Evolutionary conservation across 2,113 vertebrate genomes (phyloP).

Genomic region (Oncorhynchus kisutch): DNA sequence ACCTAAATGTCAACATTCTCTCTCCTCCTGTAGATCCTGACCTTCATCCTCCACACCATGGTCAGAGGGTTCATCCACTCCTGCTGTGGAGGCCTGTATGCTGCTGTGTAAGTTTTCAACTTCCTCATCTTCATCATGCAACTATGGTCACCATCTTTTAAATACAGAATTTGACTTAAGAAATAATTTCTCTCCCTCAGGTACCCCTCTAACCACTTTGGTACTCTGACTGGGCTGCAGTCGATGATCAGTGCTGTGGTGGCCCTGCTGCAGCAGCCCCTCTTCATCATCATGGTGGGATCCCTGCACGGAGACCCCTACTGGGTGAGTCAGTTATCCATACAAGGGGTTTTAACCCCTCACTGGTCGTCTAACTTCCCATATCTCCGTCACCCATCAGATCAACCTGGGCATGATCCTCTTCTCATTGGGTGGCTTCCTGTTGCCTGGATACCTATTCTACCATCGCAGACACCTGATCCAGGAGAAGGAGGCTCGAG

Average conservation of each 20-base stretch:
- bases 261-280: slow-evolving; percentile 84
- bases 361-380: background rate
- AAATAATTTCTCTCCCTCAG: slow-evolving; percentile 51
- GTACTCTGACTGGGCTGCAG: slow-evolving; percentile 88
- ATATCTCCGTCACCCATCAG: slow-evolving; percentile 41
- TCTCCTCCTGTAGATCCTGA: slow-evolving; percentile 68
- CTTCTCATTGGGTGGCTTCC: slow-evolving; percentile 77
- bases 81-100: slow-evolving; percentile 87
- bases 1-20: no score
- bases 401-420: slow-evolving; percentile 78
- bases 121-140: background rate
- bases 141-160: background rate
- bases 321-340: slow-evolving; percentile 74
- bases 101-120: slow-evolving; percentile 83
- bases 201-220: slow-evolving; percentile 88
- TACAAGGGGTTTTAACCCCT: background rate
- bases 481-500: slow-evolving; percentile 47
- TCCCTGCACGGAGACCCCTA: slow-evolving; percentile 77
- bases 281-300: slow-evolving; percentile 83
- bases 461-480: slow-evolving; percentile 70
- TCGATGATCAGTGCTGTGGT: slow-evolving; percentile 85
- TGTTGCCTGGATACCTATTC: slow-evolving; percentile 82
- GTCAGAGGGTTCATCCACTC: slow-evolving; percentile 92
- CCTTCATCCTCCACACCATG: slow-evolving; percentile 87
- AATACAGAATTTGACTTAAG: background rate